A percentile compares a stretch with the other conserved stretches of the same genome.
Conservation (phyloP, 2,888 invertebrate species). For the Nomada flava region DNA sequence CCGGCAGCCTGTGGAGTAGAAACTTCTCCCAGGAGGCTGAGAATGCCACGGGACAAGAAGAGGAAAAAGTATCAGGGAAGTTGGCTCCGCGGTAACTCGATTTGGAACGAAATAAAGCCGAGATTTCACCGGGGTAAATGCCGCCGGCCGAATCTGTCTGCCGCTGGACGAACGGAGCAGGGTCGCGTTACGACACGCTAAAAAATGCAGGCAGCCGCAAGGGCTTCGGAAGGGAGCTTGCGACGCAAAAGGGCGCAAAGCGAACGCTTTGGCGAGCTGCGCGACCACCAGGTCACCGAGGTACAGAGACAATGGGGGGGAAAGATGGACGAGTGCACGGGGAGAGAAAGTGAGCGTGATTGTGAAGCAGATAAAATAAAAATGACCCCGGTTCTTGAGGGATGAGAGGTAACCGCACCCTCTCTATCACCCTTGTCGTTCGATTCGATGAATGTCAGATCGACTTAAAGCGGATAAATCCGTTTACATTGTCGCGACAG, state of each 20-base stretch:
- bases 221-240: neutral
- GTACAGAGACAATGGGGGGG: neutral
- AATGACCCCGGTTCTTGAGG: conserved; percentile 51
- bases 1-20: conserved; percentile 33
- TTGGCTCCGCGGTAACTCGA: conserved; percentile 55
- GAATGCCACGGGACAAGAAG: conserved; percentile 37
- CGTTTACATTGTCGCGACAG: too few relatives aligned
- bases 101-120: conserved; percentile 56
- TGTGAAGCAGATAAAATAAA: conserved; percentile 48
- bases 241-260: neutral
- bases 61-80: conserved; percentile 32
- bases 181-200: conserved; percentile 24
- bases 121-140: conserved; percentile 40
- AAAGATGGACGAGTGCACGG: neutral
- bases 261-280: too few relatives aligned
- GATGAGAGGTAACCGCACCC: conserved; percentile 41
- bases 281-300: neutral
- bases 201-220: conserved; percentile 42
- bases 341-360: conserved; percentile 33
- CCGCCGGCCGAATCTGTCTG: conserved; percentile 35
- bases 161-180: neutral
- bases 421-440: conserved; percentile 14
- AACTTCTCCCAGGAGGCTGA: conserved; percentile 35
- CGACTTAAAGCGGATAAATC: neutral
- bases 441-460: conserved; percentile 75